Evolutionary conservation across 2,888 invertebrate species (phyloP).

Genomic region (Reticulitermes lucifugus): DNA sequence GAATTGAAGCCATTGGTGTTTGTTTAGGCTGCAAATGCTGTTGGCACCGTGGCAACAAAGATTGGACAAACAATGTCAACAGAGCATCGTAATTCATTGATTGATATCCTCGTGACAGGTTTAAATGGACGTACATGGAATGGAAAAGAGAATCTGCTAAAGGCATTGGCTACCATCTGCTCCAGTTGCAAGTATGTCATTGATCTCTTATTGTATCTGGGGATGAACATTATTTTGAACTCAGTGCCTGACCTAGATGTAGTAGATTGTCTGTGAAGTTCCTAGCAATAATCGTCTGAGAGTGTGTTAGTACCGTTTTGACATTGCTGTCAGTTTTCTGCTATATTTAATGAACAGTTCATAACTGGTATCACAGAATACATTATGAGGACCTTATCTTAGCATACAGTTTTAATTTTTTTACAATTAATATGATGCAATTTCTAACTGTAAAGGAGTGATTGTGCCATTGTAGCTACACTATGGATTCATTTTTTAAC

Average conservation of each 20-base stretch:
- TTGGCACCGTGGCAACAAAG: slow-evolving; percentile 82
- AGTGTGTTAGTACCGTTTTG: no score
- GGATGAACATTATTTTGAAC: no score
- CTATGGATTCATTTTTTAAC: no score
- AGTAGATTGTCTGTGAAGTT: not conserved
- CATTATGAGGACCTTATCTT: no score
- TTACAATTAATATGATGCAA: no score
- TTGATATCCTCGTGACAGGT: slow-evolving; percentile 76
- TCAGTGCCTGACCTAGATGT: not conserved
- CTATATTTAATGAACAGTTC: no score
- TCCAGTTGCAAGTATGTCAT: slow-evolving; percentile 75
- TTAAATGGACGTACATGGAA: slow-evolving; percentile 88
- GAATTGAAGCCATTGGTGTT: not conserved
- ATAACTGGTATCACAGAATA: no score
- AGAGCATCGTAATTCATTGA: slow-evolving; percentile 72
- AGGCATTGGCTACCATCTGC: slow-evolving; percentile 81
- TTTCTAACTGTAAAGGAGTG: no score
- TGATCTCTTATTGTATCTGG: no score
- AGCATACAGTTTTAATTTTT: no score
- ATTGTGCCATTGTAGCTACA: no score
- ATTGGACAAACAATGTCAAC: slow-evolving; percentile 74
- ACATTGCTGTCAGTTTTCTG: no score
- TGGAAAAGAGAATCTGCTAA: slow-evolving; percentile 86
- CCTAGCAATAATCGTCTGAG: not conserved
- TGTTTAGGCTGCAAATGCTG: slow-evolving; percentile 79